Conservation (phyloP, 2,888 invertebrate genomes). For the Machimus atricapillus region DNA sequence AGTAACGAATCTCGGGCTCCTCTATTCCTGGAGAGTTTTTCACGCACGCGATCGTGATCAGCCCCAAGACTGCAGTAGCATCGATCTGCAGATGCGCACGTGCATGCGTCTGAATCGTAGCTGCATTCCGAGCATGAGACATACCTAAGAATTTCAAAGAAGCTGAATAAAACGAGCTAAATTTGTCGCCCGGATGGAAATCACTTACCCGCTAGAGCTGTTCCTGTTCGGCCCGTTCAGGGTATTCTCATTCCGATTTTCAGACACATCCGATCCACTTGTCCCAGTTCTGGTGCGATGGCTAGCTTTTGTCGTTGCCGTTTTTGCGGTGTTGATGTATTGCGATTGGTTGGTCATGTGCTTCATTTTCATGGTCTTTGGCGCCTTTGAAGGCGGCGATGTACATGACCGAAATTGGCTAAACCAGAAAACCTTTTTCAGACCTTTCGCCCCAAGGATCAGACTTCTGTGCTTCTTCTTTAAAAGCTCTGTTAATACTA, state of each 20-base stretch:
- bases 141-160: conserved; percentile 62
- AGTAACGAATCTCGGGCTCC: conserved; percentile 58
- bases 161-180: conserved; percentile 4
- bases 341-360: conserved; percentile 47
- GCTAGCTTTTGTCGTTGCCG: conserved; percentile 57
- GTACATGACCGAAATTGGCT: conserved; percentile 61
- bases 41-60: conserved; percentile 60
- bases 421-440: conserved; percentile 71
- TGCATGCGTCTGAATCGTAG: conserved; percentile 84
- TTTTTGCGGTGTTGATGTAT: conserved; percentile 32
- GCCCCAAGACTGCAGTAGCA: conserved; percentile 83
- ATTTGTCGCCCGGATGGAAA: neutral
- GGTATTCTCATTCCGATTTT: conserved; percentile 67
- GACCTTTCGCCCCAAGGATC: conserved; percentile 68
- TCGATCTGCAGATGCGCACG: conserved; percentile 77
- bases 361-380: conserved; percentile 48
- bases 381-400: conserved; percentile 17
- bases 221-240: conserved; percentile 69
- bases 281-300: conserved; percentile 68
- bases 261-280: conserved; percentile 71
- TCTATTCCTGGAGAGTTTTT: conserved; percentile 46
- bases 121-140: conserved; percentile 89
- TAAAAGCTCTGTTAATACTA: neutral
- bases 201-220: conserved; percentile 68
- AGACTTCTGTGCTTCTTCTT: conserved; percentile 69